Evolutionary conservation across 2,888 invertebrate genomes (phyloP), one percentile per base, ranked within the genome.

Genomic region (Gymnocheta viridis): DNA sequence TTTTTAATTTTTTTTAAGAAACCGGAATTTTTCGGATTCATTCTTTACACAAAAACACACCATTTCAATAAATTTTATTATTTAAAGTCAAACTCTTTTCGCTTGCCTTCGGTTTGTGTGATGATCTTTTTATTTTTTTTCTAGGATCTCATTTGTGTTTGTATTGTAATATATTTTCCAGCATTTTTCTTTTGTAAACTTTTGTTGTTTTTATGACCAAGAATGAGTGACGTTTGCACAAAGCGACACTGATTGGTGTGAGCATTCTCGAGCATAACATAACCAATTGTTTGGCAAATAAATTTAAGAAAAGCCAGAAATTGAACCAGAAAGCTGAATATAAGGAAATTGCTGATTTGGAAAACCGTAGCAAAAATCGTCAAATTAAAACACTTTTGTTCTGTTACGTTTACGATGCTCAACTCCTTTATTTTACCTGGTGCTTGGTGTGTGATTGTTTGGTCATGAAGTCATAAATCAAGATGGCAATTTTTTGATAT

Each of bases 391-490:
- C 64, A 78, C 64, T 76, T 76, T 76, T 67, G 56, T 79, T 83
- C 77, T 24, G 79, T 60, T 78, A 24, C 67, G 27, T 32, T 67
- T 60, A 60, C 27, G 70, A 44, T 32, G 41, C 51, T 41, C 29
- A 51, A 58, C 32, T 66, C 17, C 29, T 56, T 44, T 17, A 10
- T 10, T 32, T 44, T 47, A 4, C 29, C n/a, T 69, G 64, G 66
- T 84, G 12, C 27, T 19, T 69, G 64, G 70, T 84, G 76, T 84
- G 77, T 85, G 86, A 87, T 86, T 87, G 86, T 86, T 86, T 86
- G 86, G 87, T 87, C 87, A 87, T 88, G 87, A 88, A 88, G 87
- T 87, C 87, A 88, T 88, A 88, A 88, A 88, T 88, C 87, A 88
- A 87, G 87, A 88, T 88, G 86, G 84, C 83, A 85, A 85, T 86